Evolutionary conservation across 2,113 vertebrate genomes (phyloP).

Genomic region (Phycodurus eques): DNA sequence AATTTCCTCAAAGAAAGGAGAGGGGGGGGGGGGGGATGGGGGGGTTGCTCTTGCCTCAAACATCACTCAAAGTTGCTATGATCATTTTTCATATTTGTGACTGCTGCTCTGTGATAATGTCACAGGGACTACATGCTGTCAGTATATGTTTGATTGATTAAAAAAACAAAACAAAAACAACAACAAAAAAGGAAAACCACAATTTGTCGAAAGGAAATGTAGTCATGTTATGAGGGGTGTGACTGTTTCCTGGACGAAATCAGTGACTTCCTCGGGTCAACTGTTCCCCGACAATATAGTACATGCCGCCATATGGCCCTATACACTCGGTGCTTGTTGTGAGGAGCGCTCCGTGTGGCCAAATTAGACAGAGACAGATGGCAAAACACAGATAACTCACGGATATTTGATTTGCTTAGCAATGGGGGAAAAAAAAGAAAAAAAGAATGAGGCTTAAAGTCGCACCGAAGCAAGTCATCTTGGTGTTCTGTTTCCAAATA

Average conservation of each 20-base stretch:
- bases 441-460: too few species aligned
- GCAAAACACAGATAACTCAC: too few species aligned
- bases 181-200: neutral
- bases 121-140: neutral
- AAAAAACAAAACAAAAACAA: neutral
- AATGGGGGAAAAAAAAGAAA: too few species aligned
- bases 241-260: neutral
- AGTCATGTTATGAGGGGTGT: neutral
- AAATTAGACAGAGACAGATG: too few species aligned
- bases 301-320: neutral
- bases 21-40: too few species aligned
- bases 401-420: too few species aligned
- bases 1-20: too few species aligned
- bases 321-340: neutral
- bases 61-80: neutral
- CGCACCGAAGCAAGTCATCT: too few species aligned
- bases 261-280: neutral
- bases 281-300: neutral
- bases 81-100: neutral
- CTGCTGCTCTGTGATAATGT: neutral
- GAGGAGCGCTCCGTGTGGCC: too few species aligned
- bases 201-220: neutral
- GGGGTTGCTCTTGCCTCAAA: neutral
- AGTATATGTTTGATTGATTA: neutral
- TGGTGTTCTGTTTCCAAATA: too few species aligned